Base-by-base conservation (phyloP, 37 sponge, comb jelly and placozoan genomes). In the Agelas oroides region DNA sequence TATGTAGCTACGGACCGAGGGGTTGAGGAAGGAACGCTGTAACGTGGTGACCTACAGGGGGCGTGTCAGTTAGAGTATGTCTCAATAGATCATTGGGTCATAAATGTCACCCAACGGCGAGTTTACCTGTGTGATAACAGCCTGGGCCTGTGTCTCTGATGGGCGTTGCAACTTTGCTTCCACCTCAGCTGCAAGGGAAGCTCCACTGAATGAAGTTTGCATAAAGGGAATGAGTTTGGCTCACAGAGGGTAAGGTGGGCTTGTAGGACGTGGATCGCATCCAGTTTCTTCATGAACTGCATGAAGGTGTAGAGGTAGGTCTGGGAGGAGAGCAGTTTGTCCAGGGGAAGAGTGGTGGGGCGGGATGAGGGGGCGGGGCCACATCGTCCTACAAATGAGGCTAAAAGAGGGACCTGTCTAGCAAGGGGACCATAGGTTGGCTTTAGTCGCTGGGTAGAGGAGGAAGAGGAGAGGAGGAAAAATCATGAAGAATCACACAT, bases 301-400 rank as follows among this genome's bases (percentile, higher is more conserved):
- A 92, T 92, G 77, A 92, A 92, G 41, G 40, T 57, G 58, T 88
- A 88, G 54, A 92, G 79, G 27, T 73, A 39, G 36, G 72, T 34
- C 28, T 73, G 76, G 30, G 75, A 18, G 20, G 39, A n/a, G 0
- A 84, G 24, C 11, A 84, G 53, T 37, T 72, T 31, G 20, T 53
- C 58, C 12, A 84, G 75, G 34, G 84, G 73, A 31, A 73, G 64
- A 23, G 41, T 21, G 12, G 74, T 65, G 65, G 75, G 75, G 37
- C 75, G 38, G 40, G n/a, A 27, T 30, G 21, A 28, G 25, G 8
- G 30, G 20, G 21, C 37, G 0, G 32, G 55, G 2, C 55, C 23
- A 21, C 33, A 24, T 30, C 56, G 65, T n/a, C 39, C 19, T 11
- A 62, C 73, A 71, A 71, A 82, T 62, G 41, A 31, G 13, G 75